Conservation (phyloP, 2,797 vertebrate species). For the Paguma larvata region DNA sequence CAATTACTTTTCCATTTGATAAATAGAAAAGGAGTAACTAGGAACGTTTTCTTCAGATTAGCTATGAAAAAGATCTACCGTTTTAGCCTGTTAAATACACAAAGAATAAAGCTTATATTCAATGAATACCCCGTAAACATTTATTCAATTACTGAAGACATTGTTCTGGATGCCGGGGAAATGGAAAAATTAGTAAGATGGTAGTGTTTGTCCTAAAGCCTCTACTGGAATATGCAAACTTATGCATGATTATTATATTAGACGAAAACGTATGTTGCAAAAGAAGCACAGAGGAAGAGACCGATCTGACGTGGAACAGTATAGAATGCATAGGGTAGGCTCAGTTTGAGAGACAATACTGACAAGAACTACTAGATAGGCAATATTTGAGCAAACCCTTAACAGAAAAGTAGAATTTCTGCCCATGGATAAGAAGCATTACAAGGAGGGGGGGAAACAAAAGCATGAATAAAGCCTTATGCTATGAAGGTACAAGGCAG, state of each 20-base stretch:
- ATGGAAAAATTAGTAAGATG: not conserved
- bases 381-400: not conserved
- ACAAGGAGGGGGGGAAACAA: not conserved
- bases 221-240: not conserved
- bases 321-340: not conserved
- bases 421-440: not conserved
- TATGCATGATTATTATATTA: not conserved
- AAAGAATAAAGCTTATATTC: not conserved
- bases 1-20: constrained; percentile 50
- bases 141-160: not conserved
- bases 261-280: not conserved
- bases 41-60: not conserved
- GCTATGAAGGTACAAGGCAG: not conserved
- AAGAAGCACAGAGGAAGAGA: not conserved
- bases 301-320: not conserved
- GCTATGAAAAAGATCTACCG: not conserved
- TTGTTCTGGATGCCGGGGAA: not conserved
- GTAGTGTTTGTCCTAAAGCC: not conserved
- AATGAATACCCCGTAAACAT: not conserved
- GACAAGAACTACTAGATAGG: not conserved
- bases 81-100: not conserved
- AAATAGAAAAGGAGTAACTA: constrained; percentile 16
- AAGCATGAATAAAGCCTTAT: not conserved
- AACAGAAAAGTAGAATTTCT: not conserved
- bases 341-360: not conserved